Base-by-base conservation (phyloP, 23 tunicate genomes). In the Styela clava region DNA sequence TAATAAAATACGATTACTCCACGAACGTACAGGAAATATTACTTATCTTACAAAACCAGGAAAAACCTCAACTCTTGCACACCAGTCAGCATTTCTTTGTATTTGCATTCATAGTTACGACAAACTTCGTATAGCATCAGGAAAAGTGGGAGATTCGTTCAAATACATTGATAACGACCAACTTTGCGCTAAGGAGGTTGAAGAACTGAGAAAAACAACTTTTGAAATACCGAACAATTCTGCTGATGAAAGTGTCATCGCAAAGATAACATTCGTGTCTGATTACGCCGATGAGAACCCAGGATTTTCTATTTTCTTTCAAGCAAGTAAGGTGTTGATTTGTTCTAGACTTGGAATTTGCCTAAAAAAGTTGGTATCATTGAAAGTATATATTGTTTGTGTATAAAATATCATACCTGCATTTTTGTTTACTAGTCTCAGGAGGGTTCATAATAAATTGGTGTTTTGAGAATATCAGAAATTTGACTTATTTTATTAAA, bases 261-360 rank as follows among this genome's bases (percentile, higher is more conserved):
- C 69, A 2, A 68, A 27, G 24, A 81, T 81, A 35, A 23, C 21
- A 2, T 81, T 81, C 65, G 35, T 34, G n/a, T 81, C 85, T 27
- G 85, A 81, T 74, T 81, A 68, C 52, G 77, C 85, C 5, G 56
- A 25, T 3, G 61, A 81, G 35, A 32, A 68, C n/a, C 68, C 27
- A 22, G 85, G 85, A 19, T 81, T 81, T 27, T 81, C 85, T 3
- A 34, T 81, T 20, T 25, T 31, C 16, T 81, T 34, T 37, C 19
- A 36, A 37, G 85, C 85, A 23, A 20, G 85, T 81, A 25, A 68
- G 85, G 61, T 61, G 2, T 68, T 61, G 64, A 19, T 19, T 61
- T 61, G 64, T 61, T 61, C 19, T 19, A 64, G 27, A 24, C 27
- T 24, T 2, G 27, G 27, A 28, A 2, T 5, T 2, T 28, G 27